Evolutionary conservation across 2,113 vertebrate species (phyloP).

Genomic region (Hippocampus barbouri): DNA sequence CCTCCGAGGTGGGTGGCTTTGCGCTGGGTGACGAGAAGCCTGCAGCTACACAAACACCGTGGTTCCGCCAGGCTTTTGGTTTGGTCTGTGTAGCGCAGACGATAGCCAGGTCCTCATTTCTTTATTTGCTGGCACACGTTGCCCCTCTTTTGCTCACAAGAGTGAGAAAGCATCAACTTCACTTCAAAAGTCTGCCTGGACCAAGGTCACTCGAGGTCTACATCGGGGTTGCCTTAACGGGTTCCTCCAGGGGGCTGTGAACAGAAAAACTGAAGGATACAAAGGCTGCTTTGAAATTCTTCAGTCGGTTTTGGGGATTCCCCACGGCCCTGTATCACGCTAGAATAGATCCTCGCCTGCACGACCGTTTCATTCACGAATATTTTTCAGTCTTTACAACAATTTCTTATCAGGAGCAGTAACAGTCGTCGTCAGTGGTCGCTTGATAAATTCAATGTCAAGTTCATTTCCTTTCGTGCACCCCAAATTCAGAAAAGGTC

Average conservation of each 20-base stretch:
- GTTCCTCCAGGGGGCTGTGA: too few species aligned
- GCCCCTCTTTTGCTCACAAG: neutral
- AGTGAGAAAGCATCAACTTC: neutral
- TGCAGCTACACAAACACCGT: slow-evolving; percentile 70
- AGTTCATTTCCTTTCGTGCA: slow-evolving; percentile 54
- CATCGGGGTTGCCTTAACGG: too few species aligned
- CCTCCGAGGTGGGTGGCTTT: slow-evolving; percentile 75
- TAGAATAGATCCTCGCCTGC: too few species aligned
- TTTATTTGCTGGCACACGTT: slow-evolving; percentile 52
- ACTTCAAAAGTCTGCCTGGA: neutral
- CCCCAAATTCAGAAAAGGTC: slow-evolving; percentile 38
- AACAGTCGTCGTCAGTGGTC: neutral
- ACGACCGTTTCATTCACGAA: too few species aligned
- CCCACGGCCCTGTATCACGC: too few species aligned
- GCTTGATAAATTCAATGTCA: slow-evolving; percentile 52
- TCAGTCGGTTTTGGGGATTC: too few species aligned
- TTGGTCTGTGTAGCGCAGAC: slow-evolving; percentile 52
- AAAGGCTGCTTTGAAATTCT: too few species aligned
- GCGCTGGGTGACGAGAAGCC: slow-evolving; percentile 54
- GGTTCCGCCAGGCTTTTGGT: slow-evolving; percentile 57
- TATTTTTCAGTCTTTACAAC: too few species aligned
- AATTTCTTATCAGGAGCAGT: too few species aligned
- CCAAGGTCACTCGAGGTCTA: neutral
- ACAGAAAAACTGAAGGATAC: too few species aligned
- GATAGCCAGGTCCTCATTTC: slow-evolving; percentile 51